phyloP scores from a whole-genome alignment of 2,797 vertebrate genomes.

The Mareca strepera region DNA sequence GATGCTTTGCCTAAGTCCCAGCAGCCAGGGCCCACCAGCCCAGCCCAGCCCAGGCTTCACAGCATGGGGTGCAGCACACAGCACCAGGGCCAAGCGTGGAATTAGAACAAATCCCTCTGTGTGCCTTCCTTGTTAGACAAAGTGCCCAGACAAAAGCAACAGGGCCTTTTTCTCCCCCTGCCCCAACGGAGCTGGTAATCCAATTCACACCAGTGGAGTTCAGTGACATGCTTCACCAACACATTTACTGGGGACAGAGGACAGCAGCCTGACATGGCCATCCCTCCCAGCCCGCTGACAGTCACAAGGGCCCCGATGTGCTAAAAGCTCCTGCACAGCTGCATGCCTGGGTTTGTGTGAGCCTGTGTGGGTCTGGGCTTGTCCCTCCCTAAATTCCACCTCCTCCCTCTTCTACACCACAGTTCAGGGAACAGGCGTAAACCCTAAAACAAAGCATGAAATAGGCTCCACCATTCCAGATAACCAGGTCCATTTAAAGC shows the following conservation, averaged over 20 bases:
- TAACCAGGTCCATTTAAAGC: not conserved
- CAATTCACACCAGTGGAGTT: not conserved
- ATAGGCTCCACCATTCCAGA: not conserved
- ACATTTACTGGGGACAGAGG: not conserved
- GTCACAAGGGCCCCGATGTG: not conserved
- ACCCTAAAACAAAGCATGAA: constrained; percentile 25
- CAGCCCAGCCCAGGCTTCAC: too few species aligned
- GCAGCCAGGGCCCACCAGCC: too few species aligned
- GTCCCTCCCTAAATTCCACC: not conserved
- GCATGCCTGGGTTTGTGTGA: accelerated
- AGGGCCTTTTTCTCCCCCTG: not conserved
- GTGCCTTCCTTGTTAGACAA: not conserved
- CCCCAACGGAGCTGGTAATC: not conserved
- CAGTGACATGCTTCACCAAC: not conserved
- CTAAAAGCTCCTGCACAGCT: not conserved
- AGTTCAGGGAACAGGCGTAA: not conserved
- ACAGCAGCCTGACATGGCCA: not conserved
- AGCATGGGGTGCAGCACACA: not conserved
- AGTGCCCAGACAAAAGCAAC: not conserved
- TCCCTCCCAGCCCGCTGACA: not conserved
- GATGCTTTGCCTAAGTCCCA: too few species aligned
- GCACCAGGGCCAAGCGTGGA: not conserved
- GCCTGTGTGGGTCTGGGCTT: not conserved
- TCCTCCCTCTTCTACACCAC: not conserved
- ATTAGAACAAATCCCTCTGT: not conserved